Base-by-base conservation (phyloP, 2,113 vertebrate genomes). In the Podiceps cristatus region DNA sequence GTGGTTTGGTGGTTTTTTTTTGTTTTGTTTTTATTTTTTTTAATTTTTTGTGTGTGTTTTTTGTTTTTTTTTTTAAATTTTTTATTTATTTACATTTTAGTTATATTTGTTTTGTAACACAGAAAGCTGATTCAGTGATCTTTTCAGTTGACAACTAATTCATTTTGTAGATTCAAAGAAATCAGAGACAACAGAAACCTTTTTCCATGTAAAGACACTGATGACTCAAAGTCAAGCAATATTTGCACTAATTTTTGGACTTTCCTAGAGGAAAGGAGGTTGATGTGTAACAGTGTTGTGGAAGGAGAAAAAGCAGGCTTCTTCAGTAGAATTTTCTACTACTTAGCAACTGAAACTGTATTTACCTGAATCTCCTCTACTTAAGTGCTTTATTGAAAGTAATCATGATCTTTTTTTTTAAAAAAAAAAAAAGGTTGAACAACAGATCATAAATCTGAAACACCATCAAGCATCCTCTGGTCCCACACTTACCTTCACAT, bases 401-500 rank as follows among this genome's bases (percentile, higher is more conserved):
- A 58, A 62, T n/a, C 2, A 58, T 42, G 8, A 69, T 42, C 25
- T 44, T 71, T n/a, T n/a, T n/a, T n/a, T n/a, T n/a, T n/a, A n/a
- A n/a, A n/a, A 27, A 47, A 15, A 47, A 28, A n/a, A 11, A 73
- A 50, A 17, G 0, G 10, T 9, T 68, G 16, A 86, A 71, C 25
- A 76, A 56, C 12, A 53, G 44, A 56, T 27, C 56, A 68, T 62
- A 60, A 68, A 66, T 62, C n/a, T 63, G 16, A 85, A 94, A 74
- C 5, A 47, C 3, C 18, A n/a, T 40, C 27, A 27, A 67, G 47
- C 3, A 7, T 78, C 23, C 49, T 66, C 37, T 44, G n/a, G 18
- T 68, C 28, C 44, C 79, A 67, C 13, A 44, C 90, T 98, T 98
- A 99, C 99, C 99, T 99, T 99, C 89, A 99, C 98, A 31, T 99